Percentiles rank a stretch among this genome's conserved stretches.
Conservation (phyloP, 2,113 vertebrate genomes). For the Hydropotes inermis region DNA sequence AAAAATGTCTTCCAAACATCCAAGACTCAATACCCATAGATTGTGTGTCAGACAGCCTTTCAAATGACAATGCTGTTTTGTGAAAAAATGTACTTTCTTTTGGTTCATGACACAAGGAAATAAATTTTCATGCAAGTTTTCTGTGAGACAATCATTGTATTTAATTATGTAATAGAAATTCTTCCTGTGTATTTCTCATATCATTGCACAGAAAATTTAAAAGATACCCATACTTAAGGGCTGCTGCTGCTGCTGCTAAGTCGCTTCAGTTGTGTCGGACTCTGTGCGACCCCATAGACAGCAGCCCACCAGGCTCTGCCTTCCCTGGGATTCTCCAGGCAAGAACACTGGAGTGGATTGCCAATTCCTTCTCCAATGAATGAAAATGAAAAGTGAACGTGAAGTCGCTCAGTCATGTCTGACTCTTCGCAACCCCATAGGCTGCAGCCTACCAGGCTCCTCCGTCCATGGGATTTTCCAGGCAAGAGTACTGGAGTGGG, state of each 20-base stretch:
- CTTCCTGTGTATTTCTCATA: neutral
- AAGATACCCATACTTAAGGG: neutral
- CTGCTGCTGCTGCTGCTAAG: neutral
- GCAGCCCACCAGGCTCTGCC: neutral
- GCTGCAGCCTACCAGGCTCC: neutral
- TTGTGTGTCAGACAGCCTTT: neutral
- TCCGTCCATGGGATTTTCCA: neutral
- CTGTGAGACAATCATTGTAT: neutral
- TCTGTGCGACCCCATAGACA: neutral
- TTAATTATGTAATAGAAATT: neutral
- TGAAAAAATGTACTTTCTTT: neutral
- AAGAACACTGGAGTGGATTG: neutral
- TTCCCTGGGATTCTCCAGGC: neutral
- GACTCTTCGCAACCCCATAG: neutral
- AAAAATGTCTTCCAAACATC: neutral
- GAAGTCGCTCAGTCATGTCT: neutral
- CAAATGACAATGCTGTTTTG: neutral
- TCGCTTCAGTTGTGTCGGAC: accelerated
- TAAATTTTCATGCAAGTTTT: neutral
- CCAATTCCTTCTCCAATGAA: neutral
- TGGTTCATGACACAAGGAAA: neutral
- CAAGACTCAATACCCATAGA: neutral
- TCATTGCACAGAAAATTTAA: neutral
- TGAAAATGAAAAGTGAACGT: no score
- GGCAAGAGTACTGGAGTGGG: neutral